Percentiles rank a stretch among this genome's conserved stretches.
Conservation (phyloP, 2,888 invertebrate genomes). For the Lasioglossum vierecki region DNA sequence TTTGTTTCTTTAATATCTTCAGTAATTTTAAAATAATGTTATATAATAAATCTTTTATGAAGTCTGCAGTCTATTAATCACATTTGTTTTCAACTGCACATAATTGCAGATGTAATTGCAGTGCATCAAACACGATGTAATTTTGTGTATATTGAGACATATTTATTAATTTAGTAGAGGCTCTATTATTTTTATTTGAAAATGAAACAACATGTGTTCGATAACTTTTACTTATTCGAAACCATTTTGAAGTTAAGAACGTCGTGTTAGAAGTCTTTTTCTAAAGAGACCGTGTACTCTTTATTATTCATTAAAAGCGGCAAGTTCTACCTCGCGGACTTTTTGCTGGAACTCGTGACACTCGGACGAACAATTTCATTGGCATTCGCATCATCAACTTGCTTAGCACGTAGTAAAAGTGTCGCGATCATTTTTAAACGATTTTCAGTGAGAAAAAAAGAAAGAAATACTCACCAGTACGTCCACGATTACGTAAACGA, state of each 20-base stretch:
- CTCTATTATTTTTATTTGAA: neutral
- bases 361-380: neutral
- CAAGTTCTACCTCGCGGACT: neutral
- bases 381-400: neutral
- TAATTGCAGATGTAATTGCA: too few relatives aligned
- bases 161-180: too few relatives aligned
- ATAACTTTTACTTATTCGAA: neutral
- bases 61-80: neutral
- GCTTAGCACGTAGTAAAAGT: neutral
- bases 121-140: too few relatives aligned
- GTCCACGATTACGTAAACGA: neutral
- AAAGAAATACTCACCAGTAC: neutral
- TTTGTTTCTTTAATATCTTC: too few relatives aligned
- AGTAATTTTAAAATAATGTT: too few relatives aligned
- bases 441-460: neutral
- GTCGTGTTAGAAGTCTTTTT: neutral
- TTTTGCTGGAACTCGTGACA: neutral
- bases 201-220: neutral
- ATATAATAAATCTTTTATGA: neutral
- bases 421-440: neutral
- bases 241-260: neutral
- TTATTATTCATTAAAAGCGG: neutral
- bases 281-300: neutral
- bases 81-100: neutral
- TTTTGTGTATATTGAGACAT: too few relatives aligned